Percentiles rank a stretch among this genome's conserved stretches.
Evolutionary conservation across 2,113 vertebrate genomes (phyloP).

Genomic region (Hassar affinis): DNA sequence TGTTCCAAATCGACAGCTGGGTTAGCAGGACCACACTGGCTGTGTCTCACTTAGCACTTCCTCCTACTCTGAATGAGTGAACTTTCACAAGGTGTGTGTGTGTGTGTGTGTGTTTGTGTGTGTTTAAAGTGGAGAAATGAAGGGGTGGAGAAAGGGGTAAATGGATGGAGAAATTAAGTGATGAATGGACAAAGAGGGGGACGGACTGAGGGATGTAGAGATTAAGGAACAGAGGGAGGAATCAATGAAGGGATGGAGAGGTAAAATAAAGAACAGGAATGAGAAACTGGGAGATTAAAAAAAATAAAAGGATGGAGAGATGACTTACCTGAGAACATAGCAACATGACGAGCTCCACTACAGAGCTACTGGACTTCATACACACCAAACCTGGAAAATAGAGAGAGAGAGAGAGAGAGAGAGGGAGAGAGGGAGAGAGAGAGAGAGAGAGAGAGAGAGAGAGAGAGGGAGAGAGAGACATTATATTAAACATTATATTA

Average conservation of each 20-base stretch:
- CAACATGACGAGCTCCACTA: conserved; percentile 98
- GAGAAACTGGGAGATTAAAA: not conserved
- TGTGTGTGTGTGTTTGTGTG: not conserved
- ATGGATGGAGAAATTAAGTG: conserved; percentile 1
- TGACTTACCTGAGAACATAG: conserved; percentile 95
- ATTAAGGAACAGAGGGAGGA: not conserved
- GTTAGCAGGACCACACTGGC: not conserved
- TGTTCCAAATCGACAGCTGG: not conserved
- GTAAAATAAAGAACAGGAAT: not conserved
- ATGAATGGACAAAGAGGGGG: conserved; percentile 53
- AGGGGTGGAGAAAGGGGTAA: conserved; percentile 20
- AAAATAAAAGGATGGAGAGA: not conserved
- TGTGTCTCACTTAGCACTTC: not conserved
- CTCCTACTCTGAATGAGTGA: not conserved
- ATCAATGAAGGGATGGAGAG: not conserved
- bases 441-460: conserved; percentile 31
- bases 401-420: conserved; percentile 34
- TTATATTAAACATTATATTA: not conserved
- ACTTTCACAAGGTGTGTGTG: not conserved
- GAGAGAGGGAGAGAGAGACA: not conserved
- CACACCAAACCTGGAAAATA: conserved; percentile 87
- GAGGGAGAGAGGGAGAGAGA: not conserved
- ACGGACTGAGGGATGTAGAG: conserved; percentile 37
- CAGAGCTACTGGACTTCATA: conserved; percentile 98
- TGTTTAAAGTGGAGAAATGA: conserved; percentile 4